Evolutionary conservation across 1,140 invertebrate genomes (phyloP).

Genomic region (Caenorhabditis inopinata): DNA sequence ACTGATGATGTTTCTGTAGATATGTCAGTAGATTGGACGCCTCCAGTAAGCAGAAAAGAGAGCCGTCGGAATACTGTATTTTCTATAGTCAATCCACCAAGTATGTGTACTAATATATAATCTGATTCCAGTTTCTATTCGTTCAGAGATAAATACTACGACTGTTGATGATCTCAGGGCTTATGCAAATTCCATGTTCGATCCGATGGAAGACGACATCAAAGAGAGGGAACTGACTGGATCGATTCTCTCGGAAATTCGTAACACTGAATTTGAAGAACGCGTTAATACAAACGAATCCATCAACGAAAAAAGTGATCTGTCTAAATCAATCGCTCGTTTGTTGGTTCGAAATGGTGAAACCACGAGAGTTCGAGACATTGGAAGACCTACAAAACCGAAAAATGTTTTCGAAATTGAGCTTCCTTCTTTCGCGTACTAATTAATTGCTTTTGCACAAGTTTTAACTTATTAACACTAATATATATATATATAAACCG

Average conservation of each 20-base stretch:
- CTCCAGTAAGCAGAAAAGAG: constrained; percentile 9
- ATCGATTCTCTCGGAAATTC: constrained; percentile 33
- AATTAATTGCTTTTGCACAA: neutral
- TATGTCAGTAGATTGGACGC: constrained; percentile 47
- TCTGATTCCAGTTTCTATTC: neutral
- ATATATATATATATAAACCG: too few relatives aligned
- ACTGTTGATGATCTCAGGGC: neutral
- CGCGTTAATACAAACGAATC: constrained; percentile 21
- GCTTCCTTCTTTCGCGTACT: constrained; percentile 44
- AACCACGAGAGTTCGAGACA: constrained; percentile 28
- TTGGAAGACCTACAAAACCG: constrained; percentile 35
- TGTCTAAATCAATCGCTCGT: constrained; percentile 36
- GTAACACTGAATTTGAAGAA: constrained; percentile 30
- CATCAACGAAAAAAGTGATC: constrained; percentile 28
- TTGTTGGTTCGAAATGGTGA: constrained; percentile 44
- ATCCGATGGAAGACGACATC: neutral
- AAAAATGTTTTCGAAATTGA: constrained; percentile 45
- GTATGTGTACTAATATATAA: neutral
- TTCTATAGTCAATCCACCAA: constrained; percentile 23
- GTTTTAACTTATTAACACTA: neutral
- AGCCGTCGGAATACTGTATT: constrained; percentile 45
- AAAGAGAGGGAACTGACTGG: constrained; percentile 39
- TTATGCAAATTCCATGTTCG: neutral
- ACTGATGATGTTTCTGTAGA: constrained; percentile 48
- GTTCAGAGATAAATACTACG: neutral